These are phyloP conservation scores for Brachirus orientalis DNA, from an alignment of 2,113 vertebrate genomes.

Conservation along the genomic window DNA sequence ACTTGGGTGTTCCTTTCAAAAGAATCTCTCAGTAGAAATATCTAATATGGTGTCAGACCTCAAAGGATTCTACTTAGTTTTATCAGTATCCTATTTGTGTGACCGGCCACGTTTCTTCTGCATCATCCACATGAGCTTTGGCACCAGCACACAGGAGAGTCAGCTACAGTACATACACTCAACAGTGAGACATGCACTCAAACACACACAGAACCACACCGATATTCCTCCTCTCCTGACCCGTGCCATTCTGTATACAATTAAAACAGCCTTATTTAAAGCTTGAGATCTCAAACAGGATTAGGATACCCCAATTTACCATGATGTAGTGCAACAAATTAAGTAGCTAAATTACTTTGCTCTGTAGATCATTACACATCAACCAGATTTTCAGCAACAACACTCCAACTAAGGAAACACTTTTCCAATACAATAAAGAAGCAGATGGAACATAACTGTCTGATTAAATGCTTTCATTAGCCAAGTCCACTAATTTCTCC, in stretches of 20 bases:
- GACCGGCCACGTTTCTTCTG: constrained; percentile 46
- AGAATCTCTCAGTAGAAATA: constrained; percentile 62
- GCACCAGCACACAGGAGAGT: constrained; percentile 3
- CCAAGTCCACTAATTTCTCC: neutral
- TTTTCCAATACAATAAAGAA: constrained; percentile 1
- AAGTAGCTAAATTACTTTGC: constrained; percentile 14
- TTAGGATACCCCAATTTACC: too few relatives aligned
- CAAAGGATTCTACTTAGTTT: constrained; percentile 54
- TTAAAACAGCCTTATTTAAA: too few relatives aligned
- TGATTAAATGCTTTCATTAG: neutral
- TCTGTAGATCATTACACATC: neutral
- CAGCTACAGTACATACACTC: too few relatives aligned
- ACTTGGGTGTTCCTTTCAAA: constrained; percentile 70
- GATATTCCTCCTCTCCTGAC: too few relatives aligned
- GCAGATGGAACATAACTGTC: neutral
- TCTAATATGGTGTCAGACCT: constrained; percentile 59
- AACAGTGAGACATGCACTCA: too few relatives aligned
- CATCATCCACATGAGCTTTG: neutral
- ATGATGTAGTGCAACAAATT: neutral
- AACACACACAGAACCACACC: neutral
- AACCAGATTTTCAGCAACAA: too few relatives aligned
- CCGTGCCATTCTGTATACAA: too few relatives aligned
- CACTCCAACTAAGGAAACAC: neutral
- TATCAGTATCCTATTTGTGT: constrained; percentile 51
- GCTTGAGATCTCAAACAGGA: too few relatives aligned